Percentiles rank a stretch among this genome's conserved stretches.
Conservation (phyloP, 2,888 invertebrate genomes). For the Mylabris sibirica region DNA sequence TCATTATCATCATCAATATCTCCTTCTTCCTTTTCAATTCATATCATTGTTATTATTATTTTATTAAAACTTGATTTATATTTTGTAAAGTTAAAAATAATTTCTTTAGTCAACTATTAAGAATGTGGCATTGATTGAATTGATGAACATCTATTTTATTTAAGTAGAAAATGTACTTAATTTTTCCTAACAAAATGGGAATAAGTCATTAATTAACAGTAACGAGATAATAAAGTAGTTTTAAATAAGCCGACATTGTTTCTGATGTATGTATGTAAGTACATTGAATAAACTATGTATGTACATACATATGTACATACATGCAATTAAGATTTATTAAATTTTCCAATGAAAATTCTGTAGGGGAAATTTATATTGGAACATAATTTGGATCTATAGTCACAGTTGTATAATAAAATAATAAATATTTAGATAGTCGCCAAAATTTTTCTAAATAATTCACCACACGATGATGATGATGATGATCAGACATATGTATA, state of each 20-base stretch:
- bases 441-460: constrained; percentile 7
- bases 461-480: not conserved
- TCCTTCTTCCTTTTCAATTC: not conserved
- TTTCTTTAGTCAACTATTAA: constrained; percentile 38
- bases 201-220: not conserved
- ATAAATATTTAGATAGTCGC: constrained; percentile 7
- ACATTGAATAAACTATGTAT: no score
- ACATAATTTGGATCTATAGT: no score
- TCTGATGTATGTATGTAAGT: no score
- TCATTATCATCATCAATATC: not conserved
- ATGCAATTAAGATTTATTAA: no score
- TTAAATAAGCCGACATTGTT: no score
- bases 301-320: no score
- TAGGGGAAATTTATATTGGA: no score
- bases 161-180: constrained; percentile 24
- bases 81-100: constrained; percentile 40
- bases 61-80: constrained; percentile 40
- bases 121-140: constrained; percentile 39
- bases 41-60: constrained; percentile 25
- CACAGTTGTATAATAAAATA: constrained; percentile 2
- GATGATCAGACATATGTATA: not conserved
- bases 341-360: no score
- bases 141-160: constrained; percentile 28
- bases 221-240: not conserved
- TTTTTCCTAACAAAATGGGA: not conserved